Conservation (phyloP, 2,113 vertebrate genomes). For the Hystrix cristata region DNA sequence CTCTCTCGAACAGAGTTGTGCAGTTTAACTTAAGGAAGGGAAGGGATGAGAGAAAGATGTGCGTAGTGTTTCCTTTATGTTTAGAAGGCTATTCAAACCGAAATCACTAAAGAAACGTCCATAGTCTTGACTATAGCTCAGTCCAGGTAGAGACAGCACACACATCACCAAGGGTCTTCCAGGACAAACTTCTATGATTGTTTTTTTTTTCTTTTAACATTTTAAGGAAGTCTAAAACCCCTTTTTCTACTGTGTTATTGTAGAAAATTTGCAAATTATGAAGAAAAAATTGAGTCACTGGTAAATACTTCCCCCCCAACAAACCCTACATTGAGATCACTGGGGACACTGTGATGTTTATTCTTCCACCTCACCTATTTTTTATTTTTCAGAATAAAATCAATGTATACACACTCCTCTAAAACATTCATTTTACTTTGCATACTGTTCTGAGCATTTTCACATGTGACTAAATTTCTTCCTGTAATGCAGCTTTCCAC, state of each 20-base stretch:
- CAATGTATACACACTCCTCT: constrained; percentile 31
- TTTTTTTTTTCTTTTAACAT: neutral
- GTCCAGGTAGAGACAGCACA: neutral
- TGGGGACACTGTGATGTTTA: constrained; percentile 43
- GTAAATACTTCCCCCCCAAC: neutral
- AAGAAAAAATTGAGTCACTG: neutral
- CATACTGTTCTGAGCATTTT: constrained; percentile 46
- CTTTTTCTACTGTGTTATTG: neutral
- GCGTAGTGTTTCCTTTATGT: neutral
- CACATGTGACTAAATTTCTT: constrained; percentile 64
- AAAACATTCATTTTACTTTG: constrained; percentile 38
- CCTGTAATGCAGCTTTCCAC: constrained; percentile 58
- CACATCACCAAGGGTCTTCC: neutral
- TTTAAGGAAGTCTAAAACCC: neutral
- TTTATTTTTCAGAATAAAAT: constrained; percentile 71
- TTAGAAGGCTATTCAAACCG: neutral
- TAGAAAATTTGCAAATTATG: constrained; percentile 37
- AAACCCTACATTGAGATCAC: constrained; percentile 26
- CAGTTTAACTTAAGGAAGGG: neutral
- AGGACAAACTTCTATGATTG: neutral
- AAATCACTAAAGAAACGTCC: neutral
- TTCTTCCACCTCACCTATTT: constrained; percentile 68
- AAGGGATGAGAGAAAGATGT: neutral
- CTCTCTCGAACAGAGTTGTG: neutral
- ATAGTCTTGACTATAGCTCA: neutral